A percentile compares a stretch with the other conserved stretches of the same genome.
These are phyloP conservation scores for Alces alces DNA, from an alignment of 2,113 vertebrate genomes.

Conservation along the genomic window DNA sequence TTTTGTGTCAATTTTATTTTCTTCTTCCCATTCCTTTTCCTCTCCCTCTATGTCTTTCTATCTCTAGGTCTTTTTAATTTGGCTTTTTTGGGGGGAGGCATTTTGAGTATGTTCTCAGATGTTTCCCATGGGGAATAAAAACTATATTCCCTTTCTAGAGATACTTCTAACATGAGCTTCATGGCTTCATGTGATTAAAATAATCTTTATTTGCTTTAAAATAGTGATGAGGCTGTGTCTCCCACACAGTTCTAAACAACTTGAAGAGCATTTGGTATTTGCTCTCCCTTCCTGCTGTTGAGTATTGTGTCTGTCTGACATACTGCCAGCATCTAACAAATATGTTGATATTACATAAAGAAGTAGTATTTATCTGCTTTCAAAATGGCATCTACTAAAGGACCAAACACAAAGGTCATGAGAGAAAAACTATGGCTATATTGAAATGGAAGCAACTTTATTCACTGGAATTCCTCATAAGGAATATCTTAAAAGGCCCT, in stretches of 20 bases:
- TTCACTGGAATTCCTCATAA: not conserved
- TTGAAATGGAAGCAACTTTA: not conserved
- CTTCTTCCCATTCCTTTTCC: not conserved
- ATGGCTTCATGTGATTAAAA: slow-evolving; percentile 24
- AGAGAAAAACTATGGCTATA: not conserved
- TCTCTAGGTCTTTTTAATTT: slow-evolving; percentile 25
- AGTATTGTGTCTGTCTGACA: not conserved
- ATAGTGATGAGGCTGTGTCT: not conserved
- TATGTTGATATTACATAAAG: not conserved
- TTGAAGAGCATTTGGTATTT: not conserved
- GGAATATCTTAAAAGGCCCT: not conserved
- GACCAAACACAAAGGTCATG: not conserved
- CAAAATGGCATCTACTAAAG: not conserved
- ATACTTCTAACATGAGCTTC: not conserved
- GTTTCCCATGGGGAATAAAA: slow-evolving; percentile 42
- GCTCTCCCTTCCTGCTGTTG: not conserved
- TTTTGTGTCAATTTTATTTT: not conserved
- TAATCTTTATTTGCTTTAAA: slow-evolving; percentile 33
- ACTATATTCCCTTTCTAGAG: not conserved
- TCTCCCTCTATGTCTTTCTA: not conserved
- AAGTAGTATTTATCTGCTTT: not conserved
- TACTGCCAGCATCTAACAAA: not conserved
- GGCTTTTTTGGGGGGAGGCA: not conserved
- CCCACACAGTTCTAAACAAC: not conserved
- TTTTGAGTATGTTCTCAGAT: slow-evolving; percentile 45